phyloP scores from a whole-genome alignment of 2,797 vertebrate species.

The Graptemys geographica region DNA sequence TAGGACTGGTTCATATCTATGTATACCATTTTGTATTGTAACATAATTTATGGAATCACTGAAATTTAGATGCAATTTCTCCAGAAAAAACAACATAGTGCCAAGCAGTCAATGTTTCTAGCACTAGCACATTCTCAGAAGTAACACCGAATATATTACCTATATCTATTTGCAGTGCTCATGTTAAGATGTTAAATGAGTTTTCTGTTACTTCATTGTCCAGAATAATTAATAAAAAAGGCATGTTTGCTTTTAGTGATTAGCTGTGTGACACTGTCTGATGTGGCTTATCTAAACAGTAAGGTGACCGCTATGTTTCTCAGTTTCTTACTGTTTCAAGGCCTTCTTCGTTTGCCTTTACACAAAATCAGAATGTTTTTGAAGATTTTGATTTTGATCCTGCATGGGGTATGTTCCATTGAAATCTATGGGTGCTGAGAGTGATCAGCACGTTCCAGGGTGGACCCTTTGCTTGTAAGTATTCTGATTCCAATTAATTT shows the following conservation, averaged over 20 bases:
- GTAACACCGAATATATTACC: neutral
- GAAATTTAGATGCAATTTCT: neutral
- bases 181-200: neutral
- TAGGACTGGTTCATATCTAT: neutral
- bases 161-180: neutral
- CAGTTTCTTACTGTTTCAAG: neutral
- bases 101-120: neutral
- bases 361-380: neutral
- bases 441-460: neutral
- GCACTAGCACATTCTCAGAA: neutral
- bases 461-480: neutral
- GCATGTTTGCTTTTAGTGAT: neutral
- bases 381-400: neutral
- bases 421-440: neutral
- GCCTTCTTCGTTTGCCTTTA: neutral
- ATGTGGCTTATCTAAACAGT: neutral
- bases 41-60: neutral
- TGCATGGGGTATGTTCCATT: neutral
- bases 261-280: neutral
- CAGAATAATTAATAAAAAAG: neutral
- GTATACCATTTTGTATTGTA: neutral
- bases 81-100: neutral
- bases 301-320: neutral
- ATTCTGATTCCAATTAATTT: neutral
- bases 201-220: neutral